Base-by-base conservation (phyloP, 2,797 vertebrate species). In the Centropyge bicolor region DNA sequence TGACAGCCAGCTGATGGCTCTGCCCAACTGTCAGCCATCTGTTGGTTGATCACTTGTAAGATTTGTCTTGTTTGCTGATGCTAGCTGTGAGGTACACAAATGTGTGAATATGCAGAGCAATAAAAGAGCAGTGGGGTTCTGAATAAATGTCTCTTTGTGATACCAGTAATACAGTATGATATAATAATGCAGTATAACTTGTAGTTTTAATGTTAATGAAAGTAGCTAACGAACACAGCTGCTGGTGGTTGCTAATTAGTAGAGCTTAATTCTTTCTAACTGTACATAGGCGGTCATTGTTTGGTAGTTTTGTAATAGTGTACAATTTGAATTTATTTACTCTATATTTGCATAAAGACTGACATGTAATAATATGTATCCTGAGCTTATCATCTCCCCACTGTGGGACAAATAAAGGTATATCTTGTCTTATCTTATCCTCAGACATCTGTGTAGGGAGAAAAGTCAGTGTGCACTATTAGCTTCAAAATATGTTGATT, bases 1-100 rank as follows among this genome's bases (percentile, higher is more conserved):
- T 70, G 66, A 75, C 71, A 83, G 51, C n/a, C 35, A 66, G 17
- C 48, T 74, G 71, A 75, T 56, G 62, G 27, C 62, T 79, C 24
- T 20, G 48, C 35, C 46, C 70, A 74, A 66, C 75, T 83, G 63
- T 17, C 0, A 0, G 31, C 56, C 63, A 76, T 52, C 67, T 76
- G 67, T 14, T 62, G 19, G 46, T 43, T n/a, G 14, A 45, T 68
- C 41, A 35, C 22, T 38, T 38, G n/a, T 43, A 27, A 20, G 22
- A 60, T 54, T 74, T 0, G 8, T n/a, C 41, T 64, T 49, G 10
- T 64, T 65, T 31, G 19, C 74, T 48, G n/a, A 61, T 62, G 35
- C 8, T 55, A 43, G 40, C 64, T 63, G n/a, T 76, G 14, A 56
- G 40, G 40, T 48, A 49, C 22, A 72, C 22, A 62, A 14, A 3